Percentiles rank a stretch among this genome's conserved stretches.
phyloP scores from a whole-genome alignment of 2,797 vertebrate genomes.

The Rousettus madagascariensis region DNA sequence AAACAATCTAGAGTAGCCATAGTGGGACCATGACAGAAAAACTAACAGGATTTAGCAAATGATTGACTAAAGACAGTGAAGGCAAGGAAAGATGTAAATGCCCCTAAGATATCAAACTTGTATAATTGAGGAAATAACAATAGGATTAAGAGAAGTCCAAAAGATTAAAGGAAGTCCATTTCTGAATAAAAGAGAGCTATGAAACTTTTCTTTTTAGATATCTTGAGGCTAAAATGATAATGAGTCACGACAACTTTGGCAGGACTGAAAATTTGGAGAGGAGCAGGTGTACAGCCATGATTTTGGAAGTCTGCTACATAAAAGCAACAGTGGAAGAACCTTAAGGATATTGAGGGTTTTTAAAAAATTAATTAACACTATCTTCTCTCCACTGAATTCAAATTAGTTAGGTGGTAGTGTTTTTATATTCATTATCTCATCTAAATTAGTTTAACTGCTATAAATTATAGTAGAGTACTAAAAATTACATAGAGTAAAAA shows the following conservation, averaged over 20 bases:
- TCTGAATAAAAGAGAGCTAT: background rate
- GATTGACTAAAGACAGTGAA: background rate
- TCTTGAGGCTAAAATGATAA: background rate
- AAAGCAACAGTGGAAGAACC: background rate
- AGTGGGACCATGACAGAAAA: background rate
- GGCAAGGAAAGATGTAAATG: background rate
- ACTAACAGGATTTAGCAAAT: background rate
- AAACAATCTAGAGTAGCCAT: background rate
- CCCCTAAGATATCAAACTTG: background rate
- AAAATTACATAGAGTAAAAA: constrained; percentile 43
- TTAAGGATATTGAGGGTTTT: background rate
- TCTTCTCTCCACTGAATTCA: background rate
- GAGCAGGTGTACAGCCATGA: background rate
- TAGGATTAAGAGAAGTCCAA: background rate
- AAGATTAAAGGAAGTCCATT: background rate
- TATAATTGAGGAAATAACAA: background rate
- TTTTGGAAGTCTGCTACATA: background rate
- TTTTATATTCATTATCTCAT: constrained; percentile 29
- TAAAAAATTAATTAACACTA: background rate
- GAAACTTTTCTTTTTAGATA: background rate
- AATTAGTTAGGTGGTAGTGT: background rate
- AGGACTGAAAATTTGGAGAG: background rate
- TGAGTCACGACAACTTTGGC: background rate
- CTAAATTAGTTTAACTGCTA: constrained; percentile 17
- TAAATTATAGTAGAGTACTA: constrained; percentile 48